Conservation (phyloP, 64 coral and sea anemone genomes). For the Trachythela sp. region DNA sequence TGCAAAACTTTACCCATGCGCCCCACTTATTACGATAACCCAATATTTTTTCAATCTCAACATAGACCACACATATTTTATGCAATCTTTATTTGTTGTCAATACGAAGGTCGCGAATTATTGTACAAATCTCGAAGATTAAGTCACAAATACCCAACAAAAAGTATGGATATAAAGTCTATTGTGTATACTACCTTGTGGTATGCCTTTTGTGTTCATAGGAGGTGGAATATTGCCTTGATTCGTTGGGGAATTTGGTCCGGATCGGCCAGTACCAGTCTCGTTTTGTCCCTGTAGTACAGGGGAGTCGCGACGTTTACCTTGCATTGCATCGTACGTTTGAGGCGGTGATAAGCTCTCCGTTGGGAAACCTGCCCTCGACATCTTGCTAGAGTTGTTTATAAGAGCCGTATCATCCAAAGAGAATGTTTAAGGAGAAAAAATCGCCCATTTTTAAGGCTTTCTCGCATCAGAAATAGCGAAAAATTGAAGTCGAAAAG, state of each 20-base stretch:
- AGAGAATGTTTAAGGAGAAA: neutral
- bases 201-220: neutral
- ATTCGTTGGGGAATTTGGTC: neutral
- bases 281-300: neutral
- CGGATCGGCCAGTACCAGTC: neutral
- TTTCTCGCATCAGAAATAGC: neutral
- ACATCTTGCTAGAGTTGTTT: neutral
- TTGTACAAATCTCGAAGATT: too few species aligned
- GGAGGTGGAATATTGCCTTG: neutral
- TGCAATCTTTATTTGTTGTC: too few species aligned
- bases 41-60: too few species aligned
- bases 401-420: neutral
- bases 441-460: neutral
- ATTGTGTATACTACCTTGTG: neutral
- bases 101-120: too few species aligned
- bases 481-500: neutral
- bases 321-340: neutral
- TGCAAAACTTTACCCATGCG: too few species aligned
- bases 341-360: neutral
- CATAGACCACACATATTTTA: too few species aligned
- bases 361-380: neutral
- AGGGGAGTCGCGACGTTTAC: neutral
- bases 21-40: too few species aligned
- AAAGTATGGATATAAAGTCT: too few species aligned
- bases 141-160: too few species aligned